Conservation (phyloP, 2,888 invertebrate species). For the Philereme vetulata region DNA sequence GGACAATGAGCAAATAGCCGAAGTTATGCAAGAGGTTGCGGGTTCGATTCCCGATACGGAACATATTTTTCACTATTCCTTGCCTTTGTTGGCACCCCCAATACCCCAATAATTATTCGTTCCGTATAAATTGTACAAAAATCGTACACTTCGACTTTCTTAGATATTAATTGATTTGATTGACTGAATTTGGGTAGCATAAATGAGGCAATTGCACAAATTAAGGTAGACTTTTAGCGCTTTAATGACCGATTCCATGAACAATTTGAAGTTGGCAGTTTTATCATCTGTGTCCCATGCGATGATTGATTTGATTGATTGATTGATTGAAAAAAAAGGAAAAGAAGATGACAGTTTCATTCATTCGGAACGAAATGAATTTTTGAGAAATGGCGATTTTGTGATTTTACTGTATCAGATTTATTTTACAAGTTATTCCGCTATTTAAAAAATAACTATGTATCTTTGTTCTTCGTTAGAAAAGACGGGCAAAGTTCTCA, state of each 20-base stretch:
- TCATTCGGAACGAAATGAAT: constrained; percentile 36
- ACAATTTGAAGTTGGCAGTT: neutral
- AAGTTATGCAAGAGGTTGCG: too few relatives aligned
- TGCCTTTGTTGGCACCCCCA: too few relatives aligned
- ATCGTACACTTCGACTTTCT: too few relatives aligned
- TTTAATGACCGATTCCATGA: neutral
- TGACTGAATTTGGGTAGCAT: too few relatives aligned
- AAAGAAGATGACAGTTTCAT: neutral
- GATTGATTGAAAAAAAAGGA: constrained; percentile 11
- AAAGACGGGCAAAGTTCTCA: constrained; percentile 12
- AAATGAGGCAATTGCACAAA: too few relatives aligned
- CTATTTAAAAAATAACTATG: constrained; percentile 40
- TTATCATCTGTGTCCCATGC: neutral
- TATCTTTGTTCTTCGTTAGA: constrained; percentile 28
- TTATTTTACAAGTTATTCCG: constrained; percentile 43
- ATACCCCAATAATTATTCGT: too few relatives aligned
- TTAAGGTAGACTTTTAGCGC: too few relatives aligned
- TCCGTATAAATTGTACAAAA: too few relatives aligned
- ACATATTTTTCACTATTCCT: too few relatives aligned
- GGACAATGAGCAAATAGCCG: too few relatives aligned
- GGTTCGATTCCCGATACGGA: too few relatives aligned
- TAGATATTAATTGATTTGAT: too few relatives aligned
- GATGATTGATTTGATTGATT: constrained; percentile 1
- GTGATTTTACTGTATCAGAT: constrained; percentile 66
- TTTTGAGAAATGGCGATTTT: constrained; percentile 80